phyloP scores from a whole-genome alignment of 2,888 invertebrate species.

The Drosophila algonquin region DNA sequence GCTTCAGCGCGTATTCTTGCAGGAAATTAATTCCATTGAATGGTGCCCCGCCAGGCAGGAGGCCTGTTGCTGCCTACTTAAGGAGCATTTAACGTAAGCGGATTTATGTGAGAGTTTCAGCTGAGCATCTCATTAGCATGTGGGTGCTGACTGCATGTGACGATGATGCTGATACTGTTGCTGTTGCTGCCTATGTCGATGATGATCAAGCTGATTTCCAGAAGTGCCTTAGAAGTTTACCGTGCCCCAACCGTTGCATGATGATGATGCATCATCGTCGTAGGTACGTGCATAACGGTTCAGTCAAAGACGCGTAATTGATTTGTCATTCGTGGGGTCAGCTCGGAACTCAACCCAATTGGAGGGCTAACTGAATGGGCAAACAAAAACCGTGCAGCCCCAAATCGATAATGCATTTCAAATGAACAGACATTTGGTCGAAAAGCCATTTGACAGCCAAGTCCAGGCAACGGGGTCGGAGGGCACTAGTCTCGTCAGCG shows the following conservation, averaged over 20 bases:
- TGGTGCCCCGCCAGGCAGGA: conserved; percentile 44
- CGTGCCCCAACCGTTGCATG: conserved; percentile 12
- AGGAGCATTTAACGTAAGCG: conserved; percentile 72
- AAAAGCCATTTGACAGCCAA: conserved; percentile 59
- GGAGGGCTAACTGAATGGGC: neutral
- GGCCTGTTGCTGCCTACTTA: conserved; percentile 42
- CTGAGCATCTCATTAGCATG: conserved; percentile 63
- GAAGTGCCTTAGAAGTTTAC: conserved; percentile 16
- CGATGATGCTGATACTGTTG: neutral
- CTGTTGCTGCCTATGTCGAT: conserved; percentile 41
- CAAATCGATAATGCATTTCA: conserved; percentile 44
- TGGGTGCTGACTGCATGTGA: conserved; percentile 48
- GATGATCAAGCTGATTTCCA: conserved; percentile 59
- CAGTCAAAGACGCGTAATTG: conserved; percentile 56
- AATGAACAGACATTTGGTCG: conserved; percentile 48
- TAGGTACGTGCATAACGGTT: conserved; percentile 56
- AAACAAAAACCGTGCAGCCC: conserved; percentile 24
- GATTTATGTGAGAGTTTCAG: conserved; percentile 56
- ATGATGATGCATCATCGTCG: conserved; percentile 41
- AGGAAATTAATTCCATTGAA: conserved; percentile 69
- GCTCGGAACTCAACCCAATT: neutral
- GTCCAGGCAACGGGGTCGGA: conserved; percentile 16
- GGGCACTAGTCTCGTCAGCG: conserved; percentile 60
- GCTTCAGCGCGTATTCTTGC: conserved; percentile 64
- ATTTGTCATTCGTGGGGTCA: conserved; percentile 49